These are phyloP conservation scores for Phaethornis superciliosus DNA, from an alignment of 2,113 vertebrate genomes.

Conservation along the genomic window DNA sequence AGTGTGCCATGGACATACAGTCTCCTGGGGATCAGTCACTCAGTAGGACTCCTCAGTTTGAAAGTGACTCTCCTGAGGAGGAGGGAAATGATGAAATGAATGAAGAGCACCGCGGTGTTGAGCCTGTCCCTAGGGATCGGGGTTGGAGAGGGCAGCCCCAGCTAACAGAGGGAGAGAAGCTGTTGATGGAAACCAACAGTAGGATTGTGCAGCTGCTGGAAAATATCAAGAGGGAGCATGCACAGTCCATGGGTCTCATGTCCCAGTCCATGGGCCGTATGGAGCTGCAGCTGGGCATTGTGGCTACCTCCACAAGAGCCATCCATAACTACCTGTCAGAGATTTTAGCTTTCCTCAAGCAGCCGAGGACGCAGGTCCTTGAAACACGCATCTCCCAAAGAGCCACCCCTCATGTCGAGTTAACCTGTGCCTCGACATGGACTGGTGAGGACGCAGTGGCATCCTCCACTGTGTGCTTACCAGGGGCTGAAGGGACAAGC, in stretches of 20 bases:
- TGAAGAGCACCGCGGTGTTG: conserved; percentile 75
- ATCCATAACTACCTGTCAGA: conserved; percentile 79
- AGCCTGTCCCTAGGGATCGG: conserved; percentile 76
- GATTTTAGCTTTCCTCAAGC: conserved; percentile 77
- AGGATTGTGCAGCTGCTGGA: conserved; percentile 78
- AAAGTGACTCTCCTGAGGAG: conserved; percentile 78
- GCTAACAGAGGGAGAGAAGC: conserved; percentile 75
- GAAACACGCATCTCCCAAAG: conserved; percentile 77
- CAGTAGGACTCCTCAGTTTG: conserved; percentile 78
- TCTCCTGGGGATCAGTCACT: conserved; percentile 74
- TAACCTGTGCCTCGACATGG: conserved; percentile 75
- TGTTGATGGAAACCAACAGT: conserved; percentile 78
- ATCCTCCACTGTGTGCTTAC: conserved; percentile 74
- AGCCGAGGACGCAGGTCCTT: conserved; percentile 74
- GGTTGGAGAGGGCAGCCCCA: conserved; percentile 77
- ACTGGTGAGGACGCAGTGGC: conserved; percentile 76
- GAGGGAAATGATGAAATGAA: conserved; percentile 75
- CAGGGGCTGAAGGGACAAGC: conserved; percentile 65
- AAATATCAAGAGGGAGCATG: conserved; percentile 78
- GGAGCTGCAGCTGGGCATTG: conserved; percentile 77
- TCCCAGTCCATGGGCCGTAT: conserved; percentile 76
- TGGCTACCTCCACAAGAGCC: conserved; percentile 78
- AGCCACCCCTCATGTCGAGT: conserved; percentile 76
- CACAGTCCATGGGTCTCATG: conserved; percentile 78
- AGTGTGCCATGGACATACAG: conserved; percentile 74